phyloP scores from a whole-genome alignment of 2,113 vertebrate species.

The Neolamprologus brichardi region DNA sequence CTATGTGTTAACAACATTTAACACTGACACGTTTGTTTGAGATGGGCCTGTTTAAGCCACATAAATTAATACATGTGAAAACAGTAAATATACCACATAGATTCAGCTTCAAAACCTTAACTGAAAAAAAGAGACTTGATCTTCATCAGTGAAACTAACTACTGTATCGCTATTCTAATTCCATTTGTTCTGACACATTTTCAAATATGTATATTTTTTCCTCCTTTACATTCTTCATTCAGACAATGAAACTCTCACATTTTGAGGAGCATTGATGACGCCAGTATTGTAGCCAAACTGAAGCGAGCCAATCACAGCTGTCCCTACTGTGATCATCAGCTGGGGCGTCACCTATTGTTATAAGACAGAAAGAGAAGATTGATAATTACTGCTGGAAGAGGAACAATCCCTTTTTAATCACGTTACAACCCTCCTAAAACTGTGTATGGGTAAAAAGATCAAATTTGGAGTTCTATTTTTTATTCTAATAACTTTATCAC shows the following conservation, averaged over 20 bases:
- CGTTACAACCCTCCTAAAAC: not conserved
- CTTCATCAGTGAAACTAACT: not conserved
- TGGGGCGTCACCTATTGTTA: slow-evolving; percentile 41
- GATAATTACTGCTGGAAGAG: not conserved
- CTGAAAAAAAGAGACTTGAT: not conserved
- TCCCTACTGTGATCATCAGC: slow-evolving; percentile 51
- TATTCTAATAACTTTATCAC: not conserved
- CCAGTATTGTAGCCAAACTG: slow-evolving; percentile 68
- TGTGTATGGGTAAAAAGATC: not conserved
- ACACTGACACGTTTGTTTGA: not conserved
- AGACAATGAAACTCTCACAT: slow-evolving; percentile 25
- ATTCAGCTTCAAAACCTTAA: not conserved
- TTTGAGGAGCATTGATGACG: slow-evolving; percentile 63
- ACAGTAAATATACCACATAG: not conserved
- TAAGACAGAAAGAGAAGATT: not conserved
- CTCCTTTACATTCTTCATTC: not conserved
- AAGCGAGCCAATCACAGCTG: slow-evolving; percentile 60
- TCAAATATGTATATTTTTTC: not conserved
- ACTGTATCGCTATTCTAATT: not conserved
- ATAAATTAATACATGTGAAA: not conserved
- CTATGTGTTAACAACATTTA: not conserved
- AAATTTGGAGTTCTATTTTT: not conserved
- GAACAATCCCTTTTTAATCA: not conserved
- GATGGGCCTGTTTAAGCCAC: not conserved
- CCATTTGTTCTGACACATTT: not conserved